Conservation (phyloP, 2,113 vertebrate species). For the Poecilia latipinna region DNA sequence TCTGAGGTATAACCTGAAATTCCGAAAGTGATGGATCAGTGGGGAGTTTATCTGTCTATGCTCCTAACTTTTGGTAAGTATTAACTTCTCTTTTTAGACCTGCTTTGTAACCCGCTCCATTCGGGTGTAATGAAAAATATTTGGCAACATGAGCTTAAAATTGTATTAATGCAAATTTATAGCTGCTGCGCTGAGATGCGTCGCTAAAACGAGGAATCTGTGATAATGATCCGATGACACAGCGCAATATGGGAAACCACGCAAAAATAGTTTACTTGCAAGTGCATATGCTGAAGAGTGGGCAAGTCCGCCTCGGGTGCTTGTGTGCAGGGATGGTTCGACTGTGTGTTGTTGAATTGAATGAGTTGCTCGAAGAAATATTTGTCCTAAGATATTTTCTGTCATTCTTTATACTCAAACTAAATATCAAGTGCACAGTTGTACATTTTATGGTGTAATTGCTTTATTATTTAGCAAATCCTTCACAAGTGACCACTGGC, state of each 20-base stretch:
- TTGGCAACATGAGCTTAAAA: neutral
- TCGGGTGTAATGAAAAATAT: neutral
- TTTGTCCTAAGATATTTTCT: neutral
- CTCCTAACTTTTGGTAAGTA: conserved; percentile 78
- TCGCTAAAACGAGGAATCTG: neutral
- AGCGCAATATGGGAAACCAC: neutral
- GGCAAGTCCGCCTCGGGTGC: neutral
- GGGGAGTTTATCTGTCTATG: conserved; percentile 78
- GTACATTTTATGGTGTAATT: conserved; percentile 1
- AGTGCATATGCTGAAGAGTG: conserved; percentile 7
- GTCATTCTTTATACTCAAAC: neutral
- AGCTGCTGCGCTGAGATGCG: too few species aligned
- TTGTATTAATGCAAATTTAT: neutral
- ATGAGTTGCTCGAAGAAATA: too few species aligned
- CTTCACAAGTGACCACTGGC: conserved; percentile 19
- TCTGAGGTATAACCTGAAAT: conserved; percentile 35
- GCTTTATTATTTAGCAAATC: conserved; percentile 17
- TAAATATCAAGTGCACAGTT: neutral
- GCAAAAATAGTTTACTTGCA: neutral
- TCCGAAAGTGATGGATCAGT: conserved; percentile 75
- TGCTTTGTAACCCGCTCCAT: neutral
- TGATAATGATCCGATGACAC: neutral
- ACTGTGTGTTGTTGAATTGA: neutral
- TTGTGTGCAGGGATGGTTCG: neutral
- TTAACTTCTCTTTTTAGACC: neutral